Base-by-base conservation (phyloP, 2,888 invertebrate species). In the Drosophila paramelanica region DNA sequence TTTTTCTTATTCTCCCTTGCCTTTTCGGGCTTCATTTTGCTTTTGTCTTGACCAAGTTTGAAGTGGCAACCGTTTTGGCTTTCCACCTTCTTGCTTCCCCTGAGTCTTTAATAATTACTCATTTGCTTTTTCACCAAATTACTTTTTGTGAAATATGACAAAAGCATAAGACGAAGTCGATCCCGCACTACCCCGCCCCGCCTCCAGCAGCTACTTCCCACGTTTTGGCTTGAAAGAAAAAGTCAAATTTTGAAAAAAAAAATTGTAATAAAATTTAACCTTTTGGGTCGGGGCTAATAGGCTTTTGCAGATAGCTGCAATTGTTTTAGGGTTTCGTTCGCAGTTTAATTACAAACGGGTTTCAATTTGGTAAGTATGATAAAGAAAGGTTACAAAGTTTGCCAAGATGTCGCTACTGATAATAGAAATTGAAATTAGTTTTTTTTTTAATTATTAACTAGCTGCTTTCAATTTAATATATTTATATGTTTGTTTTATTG, bases 81-180 rank as follows among this genome's bases (percentile, higher is more conserved):
- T 60, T 47, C 27, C 52, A 60, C 56, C 62, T 60, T 59, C 57
- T 53, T 33, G 38, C 43, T 17, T 31, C 31, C 17, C 43, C 47
- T 36, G 38, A 57, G 14, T 17, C 33, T 43, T 59, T 81, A 75
- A 75, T 84, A 83, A 87, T 88, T 81, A 84, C 84, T 87, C 73
- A 87, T 73, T 88, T 88, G 47, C 67, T 73, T 85, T 75, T 73
- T 78, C 73, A 59, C 87, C 66, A 86, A 83, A 86, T 86, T 81
- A 81, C 70, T 75, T 87, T 86, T 69, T 69, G 52, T 66, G 53
- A 56, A 67, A 72, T 65, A 62, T 80, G 73, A 80, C 67, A 86
- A 81, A 72, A 58, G 73, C 58, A 60, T 47, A 42, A 66, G 38
- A 41, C 17, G 17, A 36, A 13, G 36, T 1, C 36, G 31, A 10